Evolutionary conservation across 1,140 invertebrate genomes (phyloP).

Genomic region (Papilio glaucus): DNA sequence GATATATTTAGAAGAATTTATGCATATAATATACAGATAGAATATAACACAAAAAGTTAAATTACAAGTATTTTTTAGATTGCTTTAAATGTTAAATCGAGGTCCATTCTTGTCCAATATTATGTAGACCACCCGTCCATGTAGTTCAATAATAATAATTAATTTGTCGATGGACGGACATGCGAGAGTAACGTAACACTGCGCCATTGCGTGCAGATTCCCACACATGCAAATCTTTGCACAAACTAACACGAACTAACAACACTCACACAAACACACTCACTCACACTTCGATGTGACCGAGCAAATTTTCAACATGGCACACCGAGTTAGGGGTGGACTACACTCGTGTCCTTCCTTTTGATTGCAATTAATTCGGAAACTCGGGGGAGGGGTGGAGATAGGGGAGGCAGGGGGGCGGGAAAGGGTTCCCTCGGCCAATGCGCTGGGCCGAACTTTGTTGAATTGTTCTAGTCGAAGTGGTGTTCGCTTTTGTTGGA

Average conservation of each 20-base stretch:
- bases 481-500: conserved; percentile 60
- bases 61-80: not conserved
- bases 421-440: conserved; percentile 66
- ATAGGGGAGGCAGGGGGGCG: conserved; percentile 47
- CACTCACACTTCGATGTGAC: conserved; percentile 48
- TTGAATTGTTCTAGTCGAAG: conserved; percentile 59
- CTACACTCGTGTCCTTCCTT: conserved; percentile 81
- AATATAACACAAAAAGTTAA: not conserved
- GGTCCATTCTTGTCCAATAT: not conserved
- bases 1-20: too few species aligned
- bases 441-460: conserved; percentile 73
- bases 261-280: conserved; percentile 45
- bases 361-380: conserved; percentile 84
- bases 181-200: conserved; percentile 31
- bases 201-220: conserved; percentile 51
- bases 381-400: conserved; percentile 54
- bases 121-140: not conserved
- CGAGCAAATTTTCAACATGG: conserved; percentile 72
- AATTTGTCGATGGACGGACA: not conserved
- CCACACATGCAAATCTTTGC: conserved; percentile 32
- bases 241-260: conserved; percentile 18
- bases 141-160: conserved; percentile 15
- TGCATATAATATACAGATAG: too few species aligned
- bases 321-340: conserved; percentile 76
- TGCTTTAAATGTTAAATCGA: too few species aligned